phyloP scores from a whole-genome alignment of 2,888 invertebrate genomes.

The Adelphocoris suturalis region DNA sequence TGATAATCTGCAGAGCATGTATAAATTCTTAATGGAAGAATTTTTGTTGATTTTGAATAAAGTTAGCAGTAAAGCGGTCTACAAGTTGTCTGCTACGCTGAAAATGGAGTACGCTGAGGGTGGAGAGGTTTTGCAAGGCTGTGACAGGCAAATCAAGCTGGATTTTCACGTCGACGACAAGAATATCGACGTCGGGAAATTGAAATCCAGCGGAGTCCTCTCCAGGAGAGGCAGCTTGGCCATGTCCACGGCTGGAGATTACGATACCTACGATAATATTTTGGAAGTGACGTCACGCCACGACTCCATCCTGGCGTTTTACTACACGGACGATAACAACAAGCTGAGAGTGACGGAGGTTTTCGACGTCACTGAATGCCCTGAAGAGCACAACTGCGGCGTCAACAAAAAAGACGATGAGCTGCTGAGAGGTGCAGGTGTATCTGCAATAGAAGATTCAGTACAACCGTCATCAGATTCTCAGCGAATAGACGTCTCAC shows the following conservation, averaged over 20 bases:
- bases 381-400: slow-evolving; percentile 79
- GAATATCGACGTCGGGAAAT: slow-evolving; percentile 40
- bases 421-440: too few species aligned
- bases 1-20: slow-evolving; percentile 54
- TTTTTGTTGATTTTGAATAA: slow-evolving; percentile 46
- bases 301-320: slow-evolving; percentile 93
- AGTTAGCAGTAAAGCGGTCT: slow-evolving; percentile 61
- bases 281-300: slow-evolving; percentile 86
- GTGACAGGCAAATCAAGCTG: slow-evolving; percentile 55
- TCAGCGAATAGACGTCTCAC: too few species aligned
- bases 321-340: slow-evolving; percentile 93
- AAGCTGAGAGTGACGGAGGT: slow-evolving; percentile 94
- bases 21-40: slow-evolving; percentile 38
- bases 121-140: background rate
- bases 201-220: slow-evolving; percentile 75
- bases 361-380: slow-evolving; percentile 90
- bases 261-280: slow-evolving; percentile 82
- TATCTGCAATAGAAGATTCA: too few species aligned
- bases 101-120: slow-evolving; percentile 53
- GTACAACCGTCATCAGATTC: too few species aligned
- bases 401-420: background rate
- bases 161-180: slow-evolving; percentile 61
- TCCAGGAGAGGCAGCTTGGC: slow-evolving; percentile 78
- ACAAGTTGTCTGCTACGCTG: slow-evolving; percentile 62
- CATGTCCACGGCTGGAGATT: slow-evolving; percentile 75